phyloP scores from a whole-genome alignment of 2,888 invertebrate genomes.

The Alsophila aescularia region DNA sequence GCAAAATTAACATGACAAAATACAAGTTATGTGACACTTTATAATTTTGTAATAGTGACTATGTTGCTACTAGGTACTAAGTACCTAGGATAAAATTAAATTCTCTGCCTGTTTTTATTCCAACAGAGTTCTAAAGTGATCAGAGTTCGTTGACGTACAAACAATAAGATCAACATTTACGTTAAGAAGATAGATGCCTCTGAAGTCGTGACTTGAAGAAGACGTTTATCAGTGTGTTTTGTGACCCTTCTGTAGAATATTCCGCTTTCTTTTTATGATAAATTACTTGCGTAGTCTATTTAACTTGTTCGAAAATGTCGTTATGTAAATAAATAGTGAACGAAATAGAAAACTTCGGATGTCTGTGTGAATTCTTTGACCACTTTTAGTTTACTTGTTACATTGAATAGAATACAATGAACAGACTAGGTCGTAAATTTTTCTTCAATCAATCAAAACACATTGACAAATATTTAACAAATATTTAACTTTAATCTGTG shows the following conservation, averaged over 20 bases:
- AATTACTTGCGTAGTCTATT: conserved; percentile 26
- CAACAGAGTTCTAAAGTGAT: neutral
- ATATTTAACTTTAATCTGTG: too few species aligned
- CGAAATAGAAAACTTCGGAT: too few species aligned
- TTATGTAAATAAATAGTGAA: too few species aligned
- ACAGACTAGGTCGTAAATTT: too few species aligned
- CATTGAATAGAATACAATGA: too few species aligned
- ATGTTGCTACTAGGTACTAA: neutral
- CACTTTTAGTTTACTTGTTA: too few species aligned
- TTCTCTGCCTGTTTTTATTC: neutral
- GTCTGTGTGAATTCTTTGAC: too few species aligned
- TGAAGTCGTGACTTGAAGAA: conserved; percentile 28
- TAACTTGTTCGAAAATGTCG: too few species aligned
- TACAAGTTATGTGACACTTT: conserved; percentile 12
- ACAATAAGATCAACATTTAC: conserved; percentile 29
- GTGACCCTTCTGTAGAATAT: conserved; percentile 10
- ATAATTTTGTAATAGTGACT: conserved; percentile 6
- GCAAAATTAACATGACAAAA: conserved; percentile 37
- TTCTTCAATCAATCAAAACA: too few species aligned
- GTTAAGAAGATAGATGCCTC: conserved; percentile 20
- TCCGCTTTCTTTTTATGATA: conserved; percentile 29
- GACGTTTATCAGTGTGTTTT: conserved; percentile 14
- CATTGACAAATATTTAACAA: too few species aligned
- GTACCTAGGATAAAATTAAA: neutral
- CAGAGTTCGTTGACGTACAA: conserved; percentile 1